Evolutionary conservation across 1,140 invertebrate species (phyloP).

Genomic region (Halyomorpha halys): DNA sequence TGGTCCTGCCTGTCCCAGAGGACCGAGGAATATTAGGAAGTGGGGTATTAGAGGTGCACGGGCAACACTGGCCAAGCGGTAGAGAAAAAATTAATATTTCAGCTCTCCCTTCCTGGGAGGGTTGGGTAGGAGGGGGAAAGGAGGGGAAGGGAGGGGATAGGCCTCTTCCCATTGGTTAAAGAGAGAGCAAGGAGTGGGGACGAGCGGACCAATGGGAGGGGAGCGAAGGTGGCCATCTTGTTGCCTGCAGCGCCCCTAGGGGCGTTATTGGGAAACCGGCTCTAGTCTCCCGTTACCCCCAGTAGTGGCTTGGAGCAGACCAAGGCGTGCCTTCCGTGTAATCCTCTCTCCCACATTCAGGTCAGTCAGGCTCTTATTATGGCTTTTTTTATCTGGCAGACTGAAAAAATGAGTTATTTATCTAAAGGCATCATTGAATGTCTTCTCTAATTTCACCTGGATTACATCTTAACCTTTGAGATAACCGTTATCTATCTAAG

Average conservation of each 20-base stretch:
- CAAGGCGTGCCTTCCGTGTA: not conserved
- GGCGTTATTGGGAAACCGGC: not conserved
- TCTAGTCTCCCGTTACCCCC: slow-evolving; percentile 6
- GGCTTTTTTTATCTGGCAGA: too few species aligned
- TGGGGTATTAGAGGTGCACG: slow-evolving; percentile 5
- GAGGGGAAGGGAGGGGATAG: not conserved
- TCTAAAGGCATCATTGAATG: too few species aligned
- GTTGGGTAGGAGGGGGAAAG: not conserved
- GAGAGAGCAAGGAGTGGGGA: not conserved
- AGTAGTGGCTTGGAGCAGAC: slow-evolving; percentile 6
- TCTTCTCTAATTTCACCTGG: too few species aligned
- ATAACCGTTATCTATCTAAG: too few species aligned
- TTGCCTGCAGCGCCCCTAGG: not conserved
- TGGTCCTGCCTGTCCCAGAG: not conserved
- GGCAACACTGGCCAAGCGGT: not conserved
- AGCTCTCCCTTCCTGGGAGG: slow-evolving; percentile 1
- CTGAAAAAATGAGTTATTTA: too few species aligned
- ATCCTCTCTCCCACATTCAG: not conserved
- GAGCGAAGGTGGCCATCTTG: not conserved
- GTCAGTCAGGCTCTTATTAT: not conserved
- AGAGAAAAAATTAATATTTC: slow-evolving; percentile 11
- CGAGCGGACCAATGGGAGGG: not conserved
- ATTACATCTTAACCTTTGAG: too few species aligned
- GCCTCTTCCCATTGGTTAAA: not conserved
- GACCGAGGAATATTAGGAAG: not conserved